Conservation (phyloP, 2,888 invertebrate genomes). For the Drosophila rubida region DNA sequence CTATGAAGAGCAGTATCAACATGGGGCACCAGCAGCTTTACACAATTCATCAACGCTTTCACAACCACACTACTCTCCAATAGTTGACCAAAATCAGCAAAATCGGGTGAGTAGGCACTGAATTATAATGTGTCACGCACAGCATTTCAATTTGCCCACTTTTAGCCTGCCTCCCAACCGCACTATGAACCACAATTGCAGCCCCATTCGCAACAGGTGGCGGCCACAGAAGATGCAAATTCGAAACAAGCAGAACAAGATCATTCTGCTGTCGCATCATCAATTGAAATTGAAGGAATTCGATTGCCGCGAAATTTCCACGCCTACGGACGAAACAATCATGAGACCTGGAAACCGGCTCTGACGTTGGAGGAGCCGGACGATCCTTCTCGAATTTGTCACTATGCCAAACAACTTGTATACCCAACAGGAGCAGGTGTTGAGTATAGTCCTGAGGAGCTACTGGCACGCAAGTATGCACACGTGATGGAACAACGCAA, state of each 20-base stretch:
- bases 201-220: slow-evolving; percentile 9
- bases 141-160: neutral
- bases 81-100: slow-evolving; percentile 18
- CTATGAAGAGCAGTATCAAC: slow-evolving; percentile 41
- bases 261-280: slow-evolving; percentile 21
- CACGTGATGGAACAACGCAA: slow-evolving; percentile 46
- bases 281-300: slow-evolving; percentile 66
- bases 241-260: slow-evolving; percentile 16
- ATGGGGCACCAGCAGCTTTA: slow-evolving; percentile 29
- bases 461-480: slow-evolving; percentile 79
- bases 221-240: slow-evolving; percentile 4
- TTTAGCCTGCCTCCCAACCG: slow-evolving; percentile 29
- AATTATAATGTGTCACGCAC: neutral
- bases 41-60: slow-evolving; percentile 20
- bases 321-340: slow-evolving; percentile 82
- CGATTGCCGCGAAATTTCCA: slow-evolving; percentile 83
- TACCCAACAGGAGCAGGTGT: slow-evolving; percentile 82
- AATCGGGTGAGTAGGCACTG: slow-evolving; percentile 24
- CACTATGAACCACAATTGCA: slow-evolving; percentile 33
- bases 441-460: slow-evolving; percentile 84
- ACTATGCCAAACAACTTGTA: slow-evolving; percentile 83
- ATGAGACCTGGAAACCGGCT: slow-evolving; percentile 84
- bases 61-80: slow-evolving; percentile 37
- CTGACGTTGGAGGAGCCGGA: slow-evolving; percentile 84
- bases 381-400: slow-evolving; percentile 83